phyloP scores from a whole-genome alignment of 2,888 invertebrate genomes.

The Tinea trinotella region DNA sequence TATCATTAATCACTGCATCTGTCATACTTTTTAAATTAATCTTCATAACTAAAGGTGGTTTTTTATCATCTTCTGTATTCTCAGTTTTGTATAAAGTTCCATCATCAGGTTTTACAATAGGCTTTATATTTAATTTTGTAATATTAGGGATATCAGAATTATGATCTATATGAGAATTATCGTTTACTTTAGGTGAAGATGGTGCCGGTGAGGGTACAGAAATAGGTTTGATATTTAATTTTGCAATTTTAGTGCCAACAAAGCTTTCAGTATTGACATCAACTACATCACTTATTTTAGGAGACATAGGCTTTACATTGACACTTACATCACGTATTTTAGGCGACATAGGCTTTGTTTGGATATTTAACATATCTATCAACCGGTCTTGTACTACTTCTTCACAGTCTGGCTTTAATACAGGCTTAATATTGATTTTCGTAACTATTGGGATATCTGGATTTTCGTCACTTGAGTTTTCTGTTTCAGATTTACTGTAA shows the following conservation, averaged over 20 bases:
- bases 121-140: slow-evolving; percentile 65
- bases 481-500: slow-evolving; percentile 21
- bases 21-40: slow-evolving; percentile 55
- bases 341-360: slow-evolving; percentile 47
- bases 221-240: slow-evolving; percentile 31
- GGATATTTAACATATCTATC: slow-evolving; percentile 47
- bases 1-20: slow-evolving; percentile 39
- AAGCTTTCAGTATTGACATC: not conserved
- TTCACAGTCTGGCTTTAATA: slow-evolving; percentile 58
- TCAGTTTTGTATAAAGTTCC: slow-evolving; percentile 26
- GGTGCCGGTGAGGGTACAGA: slow-evolving; percentile 26
- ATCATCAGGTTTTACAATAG: slow-evolving; percentile 59
- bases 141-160: slow-evolving; percentile 43
- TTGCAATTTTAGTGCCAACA: slow-evolving; percentile 14
- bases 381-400: slow-evolving; percentile 43
- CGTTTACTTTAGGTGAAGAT: slow-evolving; percentile 1
- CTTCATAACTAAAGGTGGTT: slow-evolving; percentile 62
- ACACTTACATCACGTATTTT: slow-evolving; percentile 35
- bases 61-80: slow-evolving; percentile 42
- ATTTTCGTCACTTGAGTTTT: slow-evolving; percentile 16
- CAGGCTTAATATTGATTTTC: slow-evolving; percentile 71
- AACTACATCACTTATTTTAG: not conserved
- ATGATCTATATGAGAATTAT: slow-evolving; percentile 26
- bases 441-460: slow-evolving; percentile 54
- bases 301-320: not conserved